Percentiles rank a stretch among this genome's conserved stretches.
phyloP scores from a whole-genome alignment of 2,113 vertebrate species.

The Nibea coibor region DNA sequence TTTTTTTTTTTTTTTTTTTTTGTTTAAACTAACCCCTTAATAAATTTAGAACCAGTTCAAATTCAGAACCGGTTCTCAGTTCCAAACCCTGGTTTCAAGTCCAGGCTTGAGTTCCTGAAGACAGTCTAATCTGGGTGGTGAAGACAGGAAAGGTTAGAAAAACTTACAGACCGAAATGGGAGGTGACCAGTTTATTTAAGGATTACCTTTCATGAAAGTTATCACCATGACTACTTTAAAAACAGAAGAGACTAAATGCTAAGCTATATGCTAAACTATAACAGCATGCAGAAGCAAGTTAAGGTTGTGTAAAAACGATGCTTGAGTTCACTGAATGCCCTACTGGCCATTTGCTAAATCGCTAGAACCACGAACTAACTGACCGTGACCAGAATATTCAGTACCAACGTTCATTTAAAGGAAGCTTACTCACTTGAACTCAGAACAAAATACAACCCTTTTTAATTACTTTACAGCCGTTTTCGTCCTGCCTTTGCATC shows the following conservation, averaged over 20 bases:
- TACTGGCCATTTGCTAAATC: neutral
- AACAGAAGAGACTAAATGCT: constrained; percentile 13
- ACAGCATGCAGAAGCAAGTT: neutral
- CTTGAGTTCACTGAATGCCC: neutral
- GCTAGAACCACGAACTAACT: neutral
- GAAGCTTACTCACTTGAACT: neutral
- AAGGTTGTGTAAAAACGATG: too few species aligned
- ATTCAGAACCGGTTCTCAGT: neutral
- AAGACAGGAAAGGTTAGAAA: neutral
- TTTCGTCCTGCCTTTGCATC: neutral
- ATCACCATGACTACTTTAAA: constrained; percentile 18
- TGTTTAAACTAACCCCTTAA: too few species aligned
- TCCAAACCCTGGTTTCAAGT: constrained; percentile 16
- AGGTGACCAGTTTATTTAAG: constrained; percentile 16
- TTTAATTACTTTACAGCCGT: too few species aligned
- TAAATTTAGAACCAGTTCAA: neutral
- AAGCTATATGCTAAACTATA: neutral
- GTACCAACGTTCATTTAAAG: neutral
- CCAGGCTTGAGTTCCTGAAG: neutral
- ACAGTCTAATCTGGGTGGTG: constrained; percentile 3
- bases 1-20: neutral
- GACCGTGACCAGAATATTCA: neutral
- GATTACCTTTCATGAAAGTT: neutral
- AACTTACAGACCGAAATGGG: neutral
- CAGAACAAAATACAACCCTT: neutral